Base-by-base conservation (phyloP, 2,888 invertebrate genomes). In the Arrhopalites spinosus region DNA sequence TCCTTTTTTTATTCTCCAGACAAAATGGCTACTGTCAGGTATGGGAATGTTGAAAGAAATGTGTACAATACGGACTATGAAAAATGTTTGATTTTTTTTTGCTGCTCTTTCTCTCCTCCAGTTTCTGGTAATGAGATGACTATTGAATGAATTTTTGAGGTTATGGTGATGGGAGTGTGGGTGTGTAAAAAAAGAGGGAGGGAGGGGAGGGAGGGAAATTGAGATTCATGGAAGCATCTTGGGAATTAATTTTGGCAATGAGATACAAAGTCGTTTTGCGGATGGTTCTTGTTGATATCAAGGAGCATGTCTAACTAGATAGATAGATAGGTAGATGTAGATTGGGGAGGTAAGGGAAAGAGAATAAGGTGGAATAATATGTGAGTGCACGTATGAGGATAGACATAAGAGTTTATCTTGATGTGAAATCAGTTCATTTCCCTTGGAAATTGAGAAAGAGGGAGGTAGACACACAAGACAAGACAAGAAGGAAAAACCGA, bases 401-500 rank as follows among this genome's bases (percentile, higher is more conserved):
- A 76, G 73, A 77, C 74, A 73, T 70, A 73, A 70, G 77, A 75
- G 78, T 79, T 79, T 79, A 79, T 79, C 79, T 79, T 74, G 76
- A 78, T 78, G 77, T 75, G 75, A 79, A 78, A 79, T 79, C 79
- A 77, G 79, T 79, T 79, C 79, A 79, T 79, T 79, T 79, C 79
- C 79, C 79, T 79, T 79, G 79, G 78, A 78, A 79, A 79, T 78
- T 78, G 77, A 76, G 78, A 78, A 78, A 77, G 79, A 79, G 79
- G 77, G n/a, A n/a, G n/a, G n/a, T n/a, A n/a, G n/a, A n/a, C n/a
- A n/a, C n/a, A n/a, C n/a, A n/a, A n/a, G n/a, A n/a, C n/a, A n/a
- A n/a, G n/a, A n/a, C n/a, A n/a, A 36, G 45, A 66, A 25, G 29
- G 17, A 36, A 56, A 50, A 2, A 59, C 1, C 23, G 59, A 59